phyloP scores from a whole-genome alignment of 1,140 invertebrate species.

The Drosophila azteca region DNA sequence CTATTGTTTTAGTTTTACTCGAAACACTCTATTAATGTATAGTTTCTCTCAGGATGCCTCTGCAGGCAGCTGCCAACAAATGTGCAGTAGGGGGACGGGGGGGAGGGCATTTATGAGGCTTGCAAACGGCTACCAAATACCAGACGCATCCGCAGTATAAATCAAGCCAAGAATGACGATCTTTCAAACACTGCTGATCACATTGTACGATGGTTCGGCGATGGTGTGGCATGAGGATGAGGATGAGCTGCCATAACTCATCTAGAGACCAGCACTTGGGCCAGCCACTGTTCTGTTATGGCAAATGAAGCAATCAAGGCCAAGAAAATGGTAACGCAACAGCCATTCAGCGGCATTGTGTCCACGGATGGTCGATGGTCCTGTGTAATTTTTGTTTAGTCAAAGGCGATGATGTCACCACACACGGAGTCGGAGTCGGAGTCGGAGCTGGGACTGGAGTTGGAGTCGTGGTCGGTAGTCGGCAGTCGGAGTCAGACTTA shows the following conservation, averaged over 20 bases:
- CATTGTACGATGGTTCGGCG: conserved; percentile 35
- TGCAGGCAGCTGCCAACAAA: conserved; percentile 20
- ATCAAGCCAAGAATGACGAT: conserved; percentile 53
- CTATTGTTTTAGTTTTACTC: too few relatives aligned
- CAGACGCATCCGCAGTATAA: conserved; percentile 77
- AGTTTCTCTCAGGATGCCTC: too few relatives aligned
- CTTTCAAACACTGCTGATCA: conserved; percentile 39
- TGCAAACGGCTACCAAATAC: conserved; percentile 44
- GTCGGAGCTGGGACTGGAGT: background rate
- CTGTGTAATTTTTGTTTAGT: conserved; percentile 58
- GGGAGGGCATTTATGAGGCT: conserved; percentile 46
- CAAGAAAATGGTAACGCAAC: conserved; percentile 53
- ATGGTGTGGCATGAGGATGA: too few relatives aligned
- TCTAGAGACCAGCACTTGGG: conserved; percentile 26
- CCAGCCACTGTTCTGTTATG: conserved; percentile 34
- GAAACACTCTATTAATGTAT: too few relatives aligned
- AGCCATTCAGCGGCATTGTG: conserved; percentile 22
- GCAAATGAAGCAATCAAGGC: conserved; percentile 71
- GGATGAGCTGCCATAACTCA: conserved; percentile 49
- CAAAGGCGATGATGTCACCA: conserved; percentile 68
- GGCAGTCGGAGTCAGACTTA: background rate
- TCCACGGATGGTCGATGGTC: background rate
- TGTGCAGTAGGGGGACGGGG: conserved; percentile 4
- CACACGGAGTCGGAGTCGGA: conserved; percentile 44
- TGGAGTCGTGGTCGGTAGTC: conserved; percentile 12